These are phyloP conservation scores for Pantala flavescens DNA, from an alignment of 1,140 invertebrate genomes.

Conservation along the genomic window DNA sequence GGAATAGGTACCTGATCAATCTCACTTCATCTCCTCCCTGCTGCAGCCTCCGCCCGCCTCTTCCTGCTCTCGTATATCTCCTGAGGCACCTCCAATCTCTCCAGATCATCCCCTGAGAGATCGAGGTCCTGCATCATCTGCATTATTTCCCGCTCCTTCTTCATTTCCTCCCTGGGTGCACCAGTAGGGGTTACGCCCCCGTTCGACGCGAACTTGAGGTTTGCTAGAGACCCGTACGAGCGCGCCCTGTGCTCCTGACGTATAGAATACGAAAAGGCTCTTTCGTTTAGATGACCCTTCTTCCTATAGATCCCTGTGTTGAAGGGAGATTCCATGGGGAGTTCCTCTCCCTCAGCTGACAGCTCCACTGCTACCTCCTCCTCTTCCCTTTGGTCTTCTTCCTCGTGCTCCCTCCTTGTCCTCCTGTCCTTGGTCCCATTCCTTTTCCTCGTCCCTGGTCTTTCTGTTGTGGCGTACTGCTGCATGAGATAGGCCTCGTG, in stretches of 20 bases:
- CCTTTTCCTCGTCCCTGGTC: constrained; percentile 30
- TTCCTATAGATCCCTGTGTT: constrained; percentile 79
- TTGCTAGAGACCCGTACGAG: constrained; percentile 80
- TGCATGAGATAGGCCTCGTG: constrained; percentile 50
- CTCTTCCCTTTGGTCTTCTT: constrained; percentile 36
- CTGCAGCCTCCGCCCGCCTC: neutral
- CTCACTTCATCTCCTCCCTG: neutral
- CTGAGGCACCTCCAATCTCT: neutral
- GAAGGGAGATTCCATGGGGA: constrained; percentile 55
- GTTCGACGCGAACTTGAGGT: constrained; percentile 63
- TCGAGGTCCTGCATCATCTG: constrained; percentile 81
- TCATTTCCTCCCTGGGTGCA: constrained; percentile 50
- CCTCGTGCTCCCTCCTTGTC: constrained; percentile 27
- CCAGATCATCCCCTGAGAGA: constrained; percentile 60
- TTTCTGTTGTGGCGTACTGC: constrained; percentile 43
- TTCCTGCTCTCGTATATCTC: neutral
- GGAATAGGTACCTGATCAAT: no score
- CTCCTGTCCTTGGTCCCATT: constrained; percentile 23
- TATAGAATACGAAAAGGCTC: constrained; percentile 89
- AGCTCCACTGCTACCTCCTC: constrained; percentile 18
- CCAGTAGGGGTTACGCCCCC: constrained; percentile 24
- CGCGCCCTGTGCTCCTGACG: constrained; percentile 82
- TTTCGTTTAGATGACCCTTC: constrained; percentile 84
- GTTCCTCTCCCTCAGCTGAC: constrained; percentile 22
- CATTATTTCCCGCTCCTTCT: constrained; percentile 82